Evolutionary conservation across 2,888 invertebrate genomes (phyloP), one percentile per base, ranked within the genome.

Genomic region (Rhyacophila evoluta): DNA sequence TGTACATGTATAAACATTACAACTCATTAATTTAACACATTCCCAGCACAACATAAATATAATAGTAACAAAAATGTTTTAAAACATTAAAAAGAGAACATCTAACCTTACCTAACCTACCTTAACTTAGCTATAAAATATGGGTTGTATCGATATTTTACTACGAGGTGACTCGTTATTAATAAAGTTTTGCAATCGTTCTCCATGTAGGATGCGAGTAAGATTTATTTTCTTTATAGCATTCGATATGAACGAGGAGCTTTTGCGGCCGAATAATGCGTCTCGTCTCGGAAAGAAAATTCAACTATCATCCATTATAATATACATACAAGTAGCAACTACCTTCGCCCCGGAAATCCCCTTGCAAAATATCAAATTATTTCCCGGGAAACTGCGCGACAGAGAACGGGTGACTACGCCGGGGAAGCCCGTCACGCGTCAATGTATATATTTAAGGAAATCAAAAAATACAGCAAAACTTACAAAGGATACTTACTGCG

Each of bases 221-320:
- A 39, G 39, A 39, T 39, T 39, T 39, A 39, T 39, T 39, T 39
- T 39, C 39, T 12, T 39, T 12, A 15, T 6, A n/a, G 39, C 39
- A 15, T 39, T 39, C 39, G 39, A 39, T 39, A 4, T 15, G 39
- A 39, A n/a, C n/a, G n/a, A n/a, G 15, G 15, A n/a, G 39, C 15
- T 15, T 15, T 39, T 39, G 39, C 39, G 39, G 38, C 12, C 38
- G 15, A 39, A 39, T 39, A 39, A 39, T 39, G 15, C 39, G 39
- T 39, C 39, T 39, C 39, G 39, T n/a, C n/a, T n/a, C n/a, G 4
- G 15, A 12, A 4, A 15, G 39, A 39, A 3, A 39, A 39, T 39
- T 39, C 39, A 39, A 39, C 39, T 39, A 39, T 39, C 39, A 39
- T 39, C 39, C 39, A 15, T 39, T 39, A 39, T 39, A 39, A 39